phyloP scores from a whole-genome alignment of 2,113 vertebrate species.

The Leucosticte australis region DNA sequence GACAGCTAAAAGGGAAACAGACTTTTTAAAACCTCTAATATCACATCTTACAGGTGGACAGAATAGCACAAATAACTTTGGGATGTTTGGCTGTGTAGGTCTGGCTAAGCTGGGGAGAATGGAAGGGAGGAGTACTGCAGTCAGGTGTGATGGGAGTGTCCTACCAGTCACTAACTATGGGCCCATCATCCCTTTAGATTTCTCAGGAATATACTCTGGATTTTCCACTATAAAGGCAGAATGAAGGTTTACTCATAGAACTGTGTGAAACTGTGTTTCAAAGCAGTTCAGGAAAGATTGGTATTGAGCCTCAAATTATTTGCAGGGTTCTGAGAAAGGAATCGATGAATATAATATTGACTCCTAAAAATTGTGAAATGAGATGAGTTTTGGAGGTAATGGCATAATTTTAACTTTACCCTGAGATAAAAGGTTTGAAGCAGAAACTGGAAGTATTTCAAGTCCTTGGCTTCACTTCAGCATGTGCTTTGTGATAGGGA shows the following conservation, averaged over 20 bases:
- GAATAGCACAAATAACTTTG: not conserved
- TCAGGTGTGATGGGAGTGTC: not conserved
- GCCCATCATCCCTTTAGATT: not conserved
- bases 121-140: not conserved
- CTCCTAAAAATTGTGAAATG: not conserved
- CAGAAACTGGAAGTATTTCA: not conserved
- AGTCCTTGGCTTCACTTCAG: not conserved
- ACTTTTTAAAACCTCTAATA: not conserved
- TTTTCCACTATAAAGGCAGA: not conserved
- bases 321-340: not conserved
- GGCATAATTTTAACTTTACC: not conserved
- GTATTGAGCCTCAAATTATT: not conserved
- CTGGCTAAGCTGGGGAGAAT: not conserved
- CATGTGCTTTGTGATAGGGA: not conserved
- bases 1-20: not conserved
- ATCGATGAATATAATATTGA: not conserved
- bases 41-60: not conserved
- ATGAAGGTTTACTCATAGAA: not conserved
- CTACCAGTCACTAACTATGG: not conserved
- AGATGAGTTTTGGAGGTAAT: not conserved
- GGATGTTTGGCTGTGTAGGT: not conserved
- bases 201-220: not conserved
- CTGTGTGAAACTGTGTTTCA: not conserved
- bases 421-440: not conserved
- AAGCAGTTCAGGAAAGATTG: not conserved